Evolutionary conservation across 37 sponge, comb jelly and placozoan species (phyloP).

Genomic region (Ephydatia muelleri): DNA sequence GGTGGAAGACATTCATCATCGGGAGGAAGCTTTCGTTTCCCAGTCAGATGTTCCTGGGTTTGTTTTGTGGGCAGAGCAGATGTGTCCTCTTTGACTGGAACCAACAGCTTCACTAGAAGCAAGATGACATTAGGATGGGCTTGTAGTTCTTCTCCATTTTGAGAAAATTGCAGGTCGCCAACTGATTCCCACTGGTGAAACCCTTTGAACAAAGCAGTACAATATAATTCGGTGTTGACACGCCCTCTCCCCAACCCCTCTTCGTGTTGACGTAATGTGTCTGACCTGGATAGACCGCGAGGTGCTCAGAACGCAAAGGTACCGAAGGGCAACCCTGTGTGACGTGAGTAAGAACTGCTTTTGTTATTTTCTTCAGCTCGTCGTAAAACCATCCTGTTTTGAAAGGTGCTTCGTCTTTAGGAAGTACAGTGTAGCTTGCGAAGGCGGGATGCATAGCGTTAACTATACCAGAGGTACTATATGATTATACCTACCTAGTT

Average conservation of each 20-base stretch:
- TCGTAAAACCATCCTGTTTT: no score
- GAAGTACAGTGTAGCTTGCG: no score
- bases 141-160: conserved; percentile 13
- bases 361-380: conserved; percentile 8
- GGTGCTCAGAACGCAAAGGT: conserved; percentile 15
- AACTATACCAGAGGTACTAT: background rate
- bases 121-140: conserved; percentile 39
- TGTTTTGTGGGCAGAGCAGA: background rate
- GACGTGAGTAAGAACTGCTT: background rate
- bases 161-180: conserved; percentile 18
- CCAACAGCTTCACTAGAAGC: conserved; percentile 35
- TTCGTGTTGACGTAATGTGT: background rate
- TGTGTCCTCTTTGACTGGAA: background rate
- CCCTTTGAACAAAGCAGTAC: conserved; percentile 5
- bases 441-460: no score
- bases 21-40: background rate
- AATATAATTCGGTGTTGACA: background rate
- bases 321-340: background rate
- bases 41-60: background rate
- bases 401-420: no score
- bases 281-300: conserved; percentile 39
- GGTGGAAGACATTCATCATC: background rate
- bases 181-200: conserved; percentile 24
- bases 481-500: background rate
- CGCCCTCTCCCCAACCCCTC: background rate